Evolutionary conservation across 2,888 invertebrate genomes (phyloP).

Genomic region (Conus canariensis): DNA sequence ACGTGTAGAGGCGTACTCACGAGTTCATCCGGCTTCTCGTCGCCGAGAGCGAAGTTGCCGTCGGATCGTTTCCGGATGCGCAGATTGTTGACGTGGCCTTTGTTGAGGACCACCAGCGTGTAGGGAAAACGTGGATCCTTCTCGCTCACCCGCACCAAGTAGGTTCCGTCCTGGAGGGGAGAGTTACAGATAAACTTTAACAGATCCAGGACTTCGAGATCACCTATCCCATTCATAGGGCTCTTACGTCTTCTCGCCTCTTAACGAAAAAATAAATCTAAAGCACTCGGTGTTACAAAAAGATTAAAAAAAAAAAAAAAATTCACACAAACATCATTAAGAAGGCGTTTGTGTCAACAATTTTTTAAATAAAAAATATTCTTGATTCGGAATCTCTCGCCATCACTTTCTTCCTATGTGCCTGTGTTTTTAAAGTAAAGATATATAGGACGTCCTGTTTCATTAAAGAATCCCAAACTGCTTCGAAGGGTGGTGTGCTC

Average conservation of each 20-base stretch:
- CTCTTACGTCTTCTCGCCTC: background rate
- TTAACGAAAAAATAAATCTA: no score
- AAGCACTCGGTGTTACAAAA: no score
- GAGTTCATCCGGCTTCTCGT: slow-evolving; percentile 64
- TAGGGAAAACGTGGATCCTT: slow-evolving; percentile 58
- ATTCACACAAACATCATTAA: no score
- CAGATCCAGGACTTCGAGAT: background rate
- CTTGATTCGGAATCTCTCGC: no score
- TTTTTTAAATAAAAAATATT: no score
- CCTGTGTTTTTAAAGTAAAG: no score
- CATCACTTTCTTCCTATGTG: no score
- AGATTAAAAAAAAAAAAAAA: no score
- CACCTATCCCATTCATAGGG: background rate
- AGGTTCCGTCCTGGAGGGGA: slow-evolving; percentile 61
- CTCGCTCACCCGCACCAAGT: slow-evolving; percentile 61
- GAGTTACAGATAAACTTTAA: background rate
- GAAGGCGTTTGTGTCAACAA: no score
- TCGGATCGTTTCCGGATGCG: slow-evolving; percentile 60
- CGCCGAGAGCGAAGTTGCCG: slow-evolving; percentile 62
- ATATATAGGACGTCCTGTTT: no score
- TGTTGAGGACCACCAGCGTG: slow-evolving; percentile 62
- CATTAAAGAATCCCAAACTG: no score
- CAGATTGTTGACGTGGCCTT: slow-evolving; percentile 60
- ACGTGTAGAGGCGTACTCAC: slow-evolving; percentile 43
- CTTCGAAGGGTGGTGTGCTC: no score